Conservation (phyloP, 2,113 vertebrate genomes). For the Narcine bancroftii region DNA sequence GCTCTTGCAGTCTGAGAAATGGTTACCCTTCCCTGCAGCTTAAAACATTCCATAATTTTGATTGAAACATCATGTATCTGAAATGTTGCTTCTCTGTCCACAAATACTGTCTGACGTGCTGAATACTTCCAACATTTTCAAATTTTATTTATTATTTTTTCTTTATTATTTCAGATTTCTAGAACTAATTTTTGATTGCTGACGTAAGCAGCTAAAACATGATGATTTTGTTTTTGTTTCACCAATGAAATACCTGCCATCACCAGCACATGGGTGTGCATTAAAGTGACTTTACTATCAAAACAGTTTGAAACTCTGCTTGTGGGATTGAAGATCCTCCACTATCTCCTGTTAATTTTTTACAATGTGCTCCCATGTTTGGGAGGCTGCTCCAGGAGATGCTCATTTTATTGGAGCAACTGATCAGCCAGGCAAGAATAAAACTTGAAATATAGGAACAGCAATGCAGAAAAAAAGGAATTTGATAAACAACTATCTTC, state of each 20-base stretch:
- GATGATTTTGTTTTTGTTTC: background rate
- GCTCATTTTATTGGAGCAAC: background rate
- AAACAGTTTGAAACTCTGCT: background rate
- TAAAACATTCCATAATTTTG: too few relatives aligned
- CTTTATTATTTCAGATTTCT: too few relatives aligned
- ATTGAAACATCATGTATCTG: too few relatives aligned
- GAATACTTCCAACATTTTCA: too few relatives aligned
- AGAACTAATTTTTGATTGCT: too few relatives aligned
- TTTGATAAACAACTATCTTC: background rate
- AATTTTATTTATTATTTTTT: too few relatives aligned
- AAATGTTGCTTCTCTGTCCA: too few relatives aligned
- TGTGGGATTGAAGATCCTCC: background rate
- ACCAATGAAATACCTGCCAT: background rate
- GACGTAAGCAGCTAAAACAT: background rate
- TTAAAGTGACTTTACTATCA: background rate
- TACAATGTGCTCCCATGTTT: background rate
- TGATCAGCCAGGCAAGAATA: background rate
- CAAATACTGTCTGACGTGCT: too few relatives aligned
- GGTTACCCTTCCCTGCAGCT: too few relatives aligned
- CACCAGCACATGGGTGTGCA: background rate
- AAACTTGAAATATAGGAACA: background rate
- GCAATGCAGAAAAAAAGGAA: background rate
- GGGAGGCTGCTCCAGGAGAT: background rate
- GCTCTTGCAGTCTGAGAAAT: too few relatives aligned
- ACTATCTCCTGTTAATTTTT: background rate